Base-by-base conservation (phyloP, 2,888 invertebrate species). In the Pogonocherus hispidulus region DNA sequence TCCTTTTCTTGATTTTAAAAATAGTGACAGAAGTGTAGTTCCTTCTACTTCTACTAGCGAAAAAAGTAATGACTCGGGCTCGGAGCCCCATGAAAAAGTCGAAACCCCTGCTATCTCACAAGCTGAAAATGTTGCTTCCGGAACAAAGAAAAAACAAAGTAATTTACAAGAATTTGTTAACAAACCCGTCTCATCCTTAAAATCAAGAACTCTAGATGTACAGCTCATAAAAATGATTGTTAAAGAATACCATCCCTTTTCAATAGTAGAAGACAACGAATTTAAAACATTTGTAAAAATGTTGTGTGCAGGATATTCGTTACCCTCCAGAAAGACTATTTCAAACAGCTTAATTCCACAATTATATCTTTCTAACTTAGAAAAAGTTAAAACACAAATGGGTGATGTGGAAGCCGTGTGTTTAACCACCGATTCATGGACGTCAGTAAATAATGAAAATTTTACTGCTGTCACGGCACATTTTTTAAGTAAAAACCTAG, bases 401-500 rank as follows among this genome's bases (percentile, higher is more conserved):
- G 23, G 11, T 9, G 5, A 22, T 4, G 51, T 22, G 23, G 51
- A 51, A n/a, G 51, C 47, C 1, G 19, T 47, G 5, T 23, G 14
- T 23, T 4, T 51, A n/a, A 51, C 27, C 8, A 27, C 51, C 6
- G 51, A 51, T 23, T 11, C 22, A 1, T 49, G 49, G 22, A 49
- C 49, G 5, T 49, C 22, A 3, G 9, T 49, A 9, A 22, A 22
- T 23, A 49, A 49, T 23, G 49, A 49, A 52, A 73, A 67, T 62
- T 77, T 65, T 67, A 65, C 76, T 20, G 74, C 66, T 49, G 73
- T 74, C 8, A 78, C 76, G 14, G 75, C 54, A 5, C 76, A 78
- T 65, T 78, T 67, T 46, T 60, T 76, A 23, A 41, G 70, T 63
- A 51, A 71, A 3, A 63, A 72, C 14, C 64, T 71, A 37, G 8